Evolutionary conservation across 2,888 invertebrate genomes (phyloP).

Genomic region (Amphipoea oculea): DNA sequence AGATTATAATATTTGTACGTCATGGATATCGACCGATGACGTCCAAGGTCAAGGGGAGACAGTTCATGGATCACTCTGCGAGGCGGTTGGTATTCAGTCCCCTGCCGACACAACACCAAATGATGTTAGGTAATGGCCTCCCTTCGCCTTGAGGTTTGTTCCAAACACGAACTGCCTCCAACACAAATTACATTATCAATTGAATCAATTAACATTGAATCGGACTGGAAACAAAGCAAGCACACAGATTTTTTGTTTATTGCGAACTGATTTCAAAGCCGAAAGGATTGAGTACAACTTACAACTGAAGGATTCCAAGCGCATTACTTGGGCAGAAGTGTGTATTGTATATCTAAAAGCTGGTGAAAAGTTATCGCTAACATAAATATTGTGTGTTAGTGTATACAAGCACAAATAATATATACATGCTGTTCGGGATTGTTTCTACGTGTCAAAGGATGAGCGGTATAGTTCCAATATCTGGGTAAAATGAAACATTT

Average conservation of each 20-base stretch:
- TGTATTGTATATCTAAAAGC: slow-evolving; percentile 69
- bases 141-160: slow-evolving; percentile 67
- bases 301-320: slow-evolving; percentile 67
- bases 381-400: slow-evolving; percentile 60
- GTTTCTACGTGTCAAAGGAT: slow-evolving; percentile 77
- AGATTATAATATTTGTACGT: slow-evolving; percentile 73
- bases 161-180: slow-evolving; percentile 58
- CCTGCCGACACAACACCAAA: slow-evolving; percentile 68
- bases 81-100: slow-evolving; percentile 71
- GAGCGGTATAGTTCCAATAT: slow-evolving; percentile 75
- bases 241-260: slow-evolving; percentile 62
- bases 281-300: slow-evolving; percentile 63
- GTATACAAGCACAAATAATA: slow-evolving; percentile 60
- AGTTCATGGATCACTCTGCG: slow-evolving; percentile 71
- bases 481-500: slow-evolving; percentile 75
- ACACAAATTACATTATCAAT: slow-evolving; percentile 51
- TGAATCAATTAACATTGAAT: slow-evolving; percentile 57
- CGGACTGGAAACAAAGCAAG: slow-evolving; percentile 68
- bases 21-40: slow-evolving; percentile 83
- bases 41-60: slow-evolving; percentile 83
- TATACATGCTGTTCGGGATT: slow-evolving; percentile 75
- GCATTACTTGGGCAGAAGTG: slow-evolving; percentile 58
- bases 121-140: slow-evolving; percentile 70
- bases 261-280: slow-evolving; percentile 70
- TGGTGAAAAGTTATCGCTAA: slow-evolving; percentile 70